These are phyloP conservation scores for Piscicola geometra DNA, from an alignment of 2,888 invertebrate species.

Conservation along the genomic window DNA sequence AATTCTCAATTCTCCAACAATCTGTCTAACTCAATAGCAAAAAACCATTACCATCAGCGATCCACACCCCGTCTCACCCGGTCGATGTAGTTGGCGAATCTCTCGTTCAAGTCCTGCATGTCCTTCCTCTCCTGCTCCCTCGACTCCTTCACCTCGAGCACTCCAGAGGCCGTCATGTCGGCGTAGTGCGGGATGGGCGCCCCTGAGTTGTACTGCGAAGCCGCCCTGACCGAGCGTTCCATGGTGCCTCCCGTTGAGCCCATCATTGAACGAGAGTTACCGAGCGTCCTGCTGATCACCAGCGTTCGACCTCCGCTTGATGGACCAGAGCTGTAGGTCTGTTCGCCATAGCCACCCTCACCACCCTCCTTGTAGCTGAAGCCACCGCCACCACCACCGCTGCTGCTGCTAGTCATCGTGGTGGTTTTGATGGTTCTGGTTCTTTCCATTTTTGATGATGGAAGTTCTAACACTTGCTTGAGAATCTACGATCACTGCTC, in stretches of 20 bases:
- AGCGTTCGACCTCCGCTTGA: constrained; percentile 23
- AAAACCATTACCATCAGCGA: too few species aligned
- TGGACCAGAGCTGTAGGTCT: constrained; percentile 10
- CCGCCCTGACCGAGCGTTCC: constrained; percentile 22
- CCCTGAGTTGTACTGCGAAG: constrained; percentile 16
- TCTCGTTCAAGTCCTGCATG: constrained; percentile 59
- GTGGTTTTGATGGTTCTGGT: constrained; percentile 5
- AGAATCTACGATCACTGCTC: neutral
- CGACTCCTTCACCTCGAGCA: constrained; percentile 51
- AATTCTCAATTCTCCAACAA: too few species aligned
- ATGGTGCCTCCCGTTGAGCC: constrained; percentile 19
- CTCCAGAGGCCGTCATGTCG: constrained; percentile 32
- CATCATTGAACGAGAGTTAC: neutral
- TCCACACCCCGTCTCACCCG: too few species aligned
- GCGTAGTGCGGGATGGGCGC: constrained; percentile 31
- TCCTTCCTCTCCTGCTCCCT: constrained; percentile 59
- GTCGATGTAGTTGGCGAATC: constrained; percentile 60
- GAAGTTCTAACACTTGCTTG: neutral
- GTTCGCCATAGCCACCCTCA: neutral
- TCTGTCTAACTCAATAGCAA: too few species aligned
- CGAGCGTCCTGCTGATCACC: constrained; percentile 32
- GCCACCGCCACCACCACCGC: constrained; percentile 12
- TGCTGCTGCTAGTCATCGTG: constrained; percentile 18
- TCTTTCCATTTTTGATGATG: neutral
- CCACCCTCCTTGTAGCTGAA: neutral